Base-by-base conservation (phyloP, 1,140 invertebrate species). In the Solenopsis invicta region DNA sequence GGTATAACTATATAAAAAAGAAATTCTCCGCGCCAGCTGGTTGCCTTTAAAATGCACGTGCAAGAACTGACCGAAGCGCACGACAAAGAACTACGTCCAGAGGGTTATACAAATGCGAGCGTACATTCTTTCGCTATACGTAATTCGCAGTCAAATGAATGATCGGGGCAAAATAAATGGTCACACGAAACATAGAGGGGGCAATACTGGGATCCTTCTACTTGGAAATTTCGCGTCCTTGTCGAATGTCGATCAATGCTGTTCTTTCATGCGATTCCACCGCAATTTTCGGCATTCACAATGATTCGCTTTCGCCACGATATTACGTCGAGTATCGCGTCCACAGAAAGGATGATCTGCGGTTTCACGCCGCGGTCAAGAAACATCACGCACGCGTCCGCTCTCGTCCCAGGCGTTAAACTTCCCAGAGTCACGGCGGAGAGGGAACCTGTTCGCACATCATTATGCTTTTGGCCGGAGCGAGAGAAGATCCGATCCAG, bases 381-480 rank as follows among this genome's bases (percentile, higher is more conserved):
- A 62, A 50, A 29, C 80, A 29, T 29, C 29, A 75, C 80, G 78
- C 78, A 71, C 78, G 69, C 80, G 67, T 80, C 48, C 77, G 62
- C 9, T 50, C 29, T 2, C 37, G 62, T 81, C 67, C 24, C 67
- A 54, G 24, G 80, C 67, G 41, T 74, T 48, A 84, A 80, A 75
- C 80, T 84, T 84, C 80, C 69, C 80, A 75, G 80, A 84, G 45
- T 66, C 41, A 6, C 67, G 69, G 48, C 52, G 80, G 37, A 18
- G 41, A 18, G 41, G 54, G 71, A 84, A 84, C 80, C 80, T 84
- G 80, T 84, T 84, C 80, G 80, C 69, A 84, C 80, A 75, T 75
- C 69, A 84, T 75, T 75, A 84, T 75, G 41, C 69, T 84, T 84
- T 84, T 50, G 80, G 21, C 80, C 24, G 69, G 62, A 24, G 52